phyloP scores from a whole-genome alignment of 2,888 invertebrate species.

The Bombylius discolor region DNA sequence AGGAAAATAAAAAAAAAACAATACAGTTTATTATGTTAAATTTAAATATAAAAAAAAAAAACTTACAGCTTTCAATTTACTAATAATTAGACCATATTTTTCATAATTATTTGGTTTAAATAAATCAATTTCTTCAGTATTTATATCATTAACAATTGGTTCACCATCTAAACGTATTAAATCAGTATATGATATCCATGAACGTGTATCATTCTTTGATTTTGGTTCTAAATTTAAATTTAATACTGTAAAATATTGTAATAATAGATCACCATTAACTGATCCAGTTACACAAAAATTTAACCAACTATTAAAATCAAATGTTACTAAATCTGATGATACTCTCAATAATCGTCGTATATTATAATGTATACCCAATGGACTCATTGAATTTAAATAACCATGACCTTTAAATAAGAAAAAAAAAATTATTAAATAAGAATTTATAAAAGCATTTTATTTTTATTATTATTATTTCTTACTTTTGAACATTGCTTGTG shows the following conservation, averaged over 20 bases:
- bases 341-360: conserved; percentile 17
- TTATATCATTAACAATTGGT: not conserved
- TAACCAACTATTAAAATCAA: conserved; percentile 22
- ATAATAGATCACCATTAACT: conserved; percentile 26
- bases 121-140: conserved; percentile 1
- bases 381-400: conserved; percentile 18
- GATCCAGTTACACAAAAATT: conserved; percentile 18
- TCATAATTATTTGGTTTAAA: conserved; percentile 19
- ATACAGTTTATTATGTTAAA: not conserved
- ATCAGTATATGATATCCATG: conserved; percentile 14
- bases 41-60: not conserved
- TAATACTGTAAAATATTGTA: conserved; percentile 19
- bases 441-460: not conserved
- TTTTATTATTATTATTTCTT: conserved; percentile 13
- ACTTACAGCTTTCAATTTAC: conserved; percentile 17
- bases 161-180: conserved; percentile 18
- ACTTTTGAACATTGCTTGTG: conserved; percentile 22
- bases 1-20: not conserved
- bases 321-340: conserved; percentile 17
- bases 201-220: not conserved
- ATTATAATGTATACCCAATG: conserved; percentile 16
- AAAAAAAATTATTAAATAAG: conserved; percentile 4
- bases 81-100: conserved; percentile 27
- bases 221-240: conserved; percentile 15
- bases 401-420: conserved; percentile 5